Evolutionary conservation across 1,140 invertebrate species (phyloP), one percentile per base, ranked within the genome.

Genomic region (Lepidostoma basale): DNA sequence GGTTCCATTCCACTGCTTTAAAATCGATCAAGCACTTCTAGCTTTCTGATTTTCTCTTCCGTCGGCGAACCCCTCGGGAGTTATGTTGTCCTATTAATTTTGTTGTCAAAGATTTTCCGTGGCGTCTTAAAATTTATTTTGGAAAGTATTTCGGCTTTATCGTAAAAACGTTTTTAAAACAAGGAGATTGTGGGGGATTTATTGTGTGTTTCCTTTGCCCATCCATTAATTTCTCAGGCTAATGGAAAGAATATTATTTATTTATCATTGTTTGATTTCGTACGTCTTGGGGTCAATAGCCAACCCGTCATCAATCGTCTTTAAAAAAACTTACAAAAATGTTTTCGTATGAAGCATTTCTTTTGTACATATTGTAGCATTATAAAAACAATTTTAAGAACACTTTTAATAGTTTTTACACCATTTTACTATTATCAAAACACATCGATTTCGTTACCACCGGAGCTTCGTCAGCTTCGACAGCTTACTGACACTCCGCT

Each of bases 51-150:
- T 60, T 42, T 42, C 39, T 44, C 56, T 18, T 42, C 56, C 56
- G 36, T 42, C 39, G 36, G 10, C 22, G 30, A 40, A 26, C 39
- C 56, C 26, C 56, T 26, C 36, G 36, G 39, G 56, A 60, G 33
- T 60, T 60, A 60, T 60, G 56, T 42, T 60, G 36, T 60, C 56
- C 56, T 60, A 56, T 56, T 56, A 56, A 56, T 56, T 56, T 56
- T 39, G 52, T 56, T 56, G 52, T 56, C 52, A 56, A 56, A 56
- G 52, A 56, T 56, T 56, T 56, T 56, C 52, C 16, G 5, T 23
- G 45, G 45, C 45, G 45, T 49, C 45, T 49, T 49, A 49, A 49
- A 49, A 49, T 49, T 49, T 49, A 49, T 49, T 49, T 49, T 25
- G 45, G 52, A 16, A 56, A 56, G 36, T 33, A 56, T 33, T 56